Evolutionary conservation across 2,888 invertebrate genomes (phyloP), one percentile per base, ranked within the genome.

Genomic region (Colostygia pectinataria): DNA sequence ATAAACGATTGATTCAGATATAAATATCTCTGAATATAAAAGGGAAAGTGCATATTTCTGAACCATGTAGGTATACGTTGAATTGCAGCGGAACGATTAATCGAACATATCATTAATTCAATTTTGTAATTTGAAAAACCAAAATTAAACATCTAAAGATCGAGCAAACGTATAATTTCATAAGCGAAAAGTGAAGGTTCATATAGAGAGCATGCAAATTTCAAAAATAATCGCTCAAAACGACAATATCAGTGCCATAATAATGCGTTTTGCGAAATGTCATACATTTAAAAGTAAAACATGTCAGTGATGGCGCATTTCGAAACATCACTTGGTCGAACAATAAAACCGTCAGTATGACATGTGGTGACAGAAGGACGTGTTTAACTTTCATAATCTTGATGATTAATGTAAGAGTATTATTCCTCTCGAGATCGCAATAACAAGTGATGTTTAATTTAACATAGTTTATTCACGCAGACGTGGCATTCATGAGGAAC

Each of bases 371-470:
- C 50, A 31, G 36, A 13, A 27, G 14, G 47, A 50, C 27, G 23
- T 40, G 41, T 47, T 44, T 33, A 43, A 51, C 55, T 55, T 49
- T 53, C 57, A 44, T 54, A 54, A 50, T 57, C 53, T 37, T 20
- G 8, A 45, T 59, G 59, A 59, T 57, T 59, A 59, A 59, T 55
- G 55, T 23, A 45, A 36, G 33, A 24, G 50, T 24, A 33, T 59
- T 52, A 56, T 54, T 53, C 54, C 54, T 56, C 54, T 42, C 28
- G 23, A 50, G 53, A 50, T 55, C 44, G 46, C 40, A 37, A 45
- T 51, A 57, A 59, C 59, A 55, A 59, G 57, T 34, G 39, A 38
- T 50, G 57, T 55, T 55, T 59, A 59, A 57, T 55, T 55, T 55
- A 51, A 53, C 57, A 48, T 1, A 36, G 31, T 51, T 59, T 57